Percentiles rank a stretch among this genome's conserved stretches.
Conservation (phyloP, 2,113 vertebrate species). For the Rhinichthys klamathensis region DNA sequence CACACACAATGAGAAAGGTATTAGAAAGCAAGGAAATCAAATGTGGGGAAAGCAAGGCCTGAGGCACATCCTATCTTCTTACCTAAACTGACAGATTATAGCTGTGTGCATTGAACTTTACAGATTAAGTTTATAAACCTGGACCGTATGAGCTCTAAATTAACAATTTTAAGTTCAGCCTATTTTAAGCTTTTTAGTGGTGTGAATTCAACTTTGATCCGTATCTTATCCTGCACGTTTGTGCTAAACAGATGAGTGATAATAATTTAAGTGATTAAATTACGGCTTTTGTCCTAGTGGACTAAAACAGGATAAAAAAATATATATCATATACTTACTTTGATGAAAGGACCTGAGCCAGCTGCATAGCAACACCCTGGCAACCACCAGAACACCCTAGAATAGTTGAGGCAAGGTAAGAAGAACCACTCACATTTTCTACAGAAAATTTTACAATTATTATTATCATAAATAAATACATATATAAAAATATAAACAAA, state of each 20-base stretch:
- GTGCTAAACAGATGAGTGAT: neutral
- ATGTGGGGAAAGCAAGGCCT: conserved; percentile 25
- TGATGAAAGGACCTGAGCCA: neutral
- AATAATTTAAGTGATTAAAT: neutral
- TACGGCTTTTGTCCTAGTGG: neutral
- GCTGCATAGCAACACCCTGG: too few species aligned
- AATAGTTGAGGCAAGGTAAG: neutral
- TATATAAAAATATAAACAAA: neutral
- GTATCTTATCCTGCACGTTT: neutral
- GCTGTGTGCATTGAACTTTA: neutral
- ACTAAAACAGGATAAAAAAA: neutral
- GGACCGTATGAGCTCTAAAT: neutral
- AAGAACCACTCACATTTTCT: neutral
- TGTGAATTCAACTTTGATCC: neutral
- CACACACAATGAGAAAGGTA: neutral
- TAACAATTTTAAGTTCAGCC: neutral
- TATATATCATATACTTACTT: neutral
- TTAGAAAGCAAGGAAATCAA: conserved; percentile 38
- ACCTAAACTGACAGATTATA: conserved; percentile 15
- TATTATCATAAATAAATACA: neutral
- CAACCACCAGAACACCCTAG: neutral
- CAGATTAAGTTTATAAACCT: neutral
- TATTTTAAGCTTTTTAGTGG: neutral
- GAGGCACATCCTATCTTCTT: conserved; percentile 38
- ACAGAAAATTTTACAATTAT: neutral